Percentiles rank a stretch among this genome's conserved stretches.
Evolutionary conservation across 2,797 vertebrate species (phyloP).

Genomic region (Gymnothorax reevesii): DNA sequence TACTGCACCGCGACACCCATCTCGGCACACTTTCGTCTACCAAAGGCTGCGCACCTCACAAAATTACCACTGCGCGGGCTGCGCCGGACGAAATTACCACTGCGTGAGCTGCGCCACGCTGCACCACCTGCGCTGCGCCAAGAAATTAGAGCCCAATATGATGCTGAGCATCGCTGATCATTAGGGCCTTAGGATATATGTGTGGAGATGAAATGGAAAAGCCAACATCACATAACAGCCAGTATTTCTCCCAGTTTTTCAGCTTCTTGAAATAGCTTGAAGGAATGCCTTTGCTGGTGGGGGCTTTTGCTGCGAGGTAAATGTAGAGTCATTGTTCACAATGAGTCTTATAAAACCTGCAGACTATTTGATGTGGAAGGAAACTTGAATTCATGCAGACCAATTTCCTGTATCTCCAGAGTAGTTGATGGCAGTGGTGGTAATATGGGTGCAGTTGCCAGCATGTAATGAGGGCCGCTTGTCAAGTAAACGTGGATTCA

Average conservation of each 20-base stretch:
- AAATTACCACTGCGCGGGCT: no score
- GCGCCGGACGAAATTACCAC: no score
- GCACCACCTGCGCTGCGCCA: no score
- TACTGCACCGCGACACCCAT: no score
- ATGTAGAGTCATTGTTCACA: background rate
- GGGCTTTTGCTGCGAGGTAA: constrained; percentile 29
- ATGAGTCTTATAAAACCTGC: background rate
- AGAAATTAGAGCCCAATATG: no score
- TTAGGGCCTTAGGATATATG: constrained; percentile 19
- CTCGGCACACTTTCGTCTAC: no score
- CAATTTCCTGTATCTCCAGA: background rate
- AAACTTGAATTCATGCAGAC: background rate
- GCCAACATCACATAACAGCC: constrained; percentile 24
- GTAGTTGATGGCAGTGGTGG: no score
- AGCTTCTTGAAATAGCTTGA: constrained; percentile 17
- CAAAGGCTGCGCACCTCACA: no score
- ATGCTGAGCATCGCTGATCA: constrained; percentile 46
- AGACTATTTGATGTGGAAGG: background rate
- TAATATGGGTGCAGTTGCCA: no score
- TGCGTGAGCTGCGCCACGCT: no score
- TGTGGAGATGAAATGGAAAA: constrained; percentile 29
- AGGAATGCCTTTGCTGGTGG: constrained; percentile 19
- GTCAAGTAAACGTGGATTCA: no score
- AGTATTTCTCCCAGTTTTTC: background rate
- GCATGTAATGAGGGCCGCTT: no score